phyloP scores from a whole-genome alignment of 1,140 invertebrate genomes.

The Aporrectodea caliginosa region DNA sequence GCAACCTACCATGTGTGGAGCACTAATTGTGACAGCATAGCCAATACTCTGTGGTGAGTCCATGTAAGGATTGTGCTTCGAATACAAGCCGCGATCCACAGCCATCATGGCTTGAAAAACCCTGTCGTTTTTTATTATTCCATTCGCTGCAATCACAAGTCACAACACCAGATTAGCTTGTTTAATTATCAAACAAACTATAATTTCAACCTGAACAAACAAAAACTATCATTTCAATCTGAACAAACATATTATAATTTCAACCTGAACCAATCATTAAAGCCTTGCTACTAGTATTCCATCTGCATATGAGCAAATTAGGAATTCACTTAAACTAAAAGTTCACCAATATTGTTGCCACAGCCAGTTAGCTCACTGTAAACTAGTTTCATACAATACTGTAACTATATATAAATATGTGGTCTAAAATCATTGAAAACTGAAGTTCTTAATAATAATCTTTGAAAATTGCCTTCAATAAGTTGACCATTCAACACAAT shows the following conservation, averaged over 20 bases:
- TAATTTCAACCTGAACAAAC: constrained; percentile 30
- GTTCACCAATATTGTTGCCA: too few relatives aligned
- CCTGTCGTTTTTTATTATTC: constrained; percentile 72
- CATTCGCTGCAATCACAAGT: constrained; percentile 75
- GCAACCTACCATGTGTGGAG: constrained; percentile 92
- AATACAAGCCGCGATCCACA: constrained; percentile 81
- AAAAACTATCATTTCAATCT: constrained; percentile 9
- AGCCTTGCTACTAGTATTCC: background rate
- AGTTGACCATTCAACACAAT: too few relatives aligned
- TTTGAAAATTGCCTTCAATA: too few relatives aligned
- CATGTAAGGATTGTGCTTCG: constrained; percentile 71
- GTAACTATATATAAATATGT: too few relatives aligned
- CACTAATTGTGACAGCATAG: constrained; percentile 86
- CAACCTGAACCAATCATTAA: background rate
- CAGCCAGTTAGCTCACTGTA: too few relatives aligned
- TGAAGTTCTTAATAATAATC: too few relatives aligned
- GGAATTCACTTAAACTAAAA: background rate
- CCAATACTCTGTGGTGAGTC: constrained; percentile 73
- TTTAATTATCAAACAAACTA: too few relatives aligned
- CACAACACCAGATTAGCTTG: too few relatives aligned
- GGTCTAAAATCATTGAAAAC: too few relatives aligned
- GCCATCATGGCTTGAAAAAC: constrained; percentile 79
- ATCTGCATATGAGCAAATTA: background rate
- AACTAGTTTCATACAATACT: too few relatives aligned
- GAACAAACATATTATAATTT: constrained; percentile 1